A percentile compares a stretch with the other conserved stretches of the same genome.
These are phyloP conservation scores for Dendrolimus kikuchii DNA, from an alignment of 1,140 invertebrate species.

Conservation along the genomic window DNA sequence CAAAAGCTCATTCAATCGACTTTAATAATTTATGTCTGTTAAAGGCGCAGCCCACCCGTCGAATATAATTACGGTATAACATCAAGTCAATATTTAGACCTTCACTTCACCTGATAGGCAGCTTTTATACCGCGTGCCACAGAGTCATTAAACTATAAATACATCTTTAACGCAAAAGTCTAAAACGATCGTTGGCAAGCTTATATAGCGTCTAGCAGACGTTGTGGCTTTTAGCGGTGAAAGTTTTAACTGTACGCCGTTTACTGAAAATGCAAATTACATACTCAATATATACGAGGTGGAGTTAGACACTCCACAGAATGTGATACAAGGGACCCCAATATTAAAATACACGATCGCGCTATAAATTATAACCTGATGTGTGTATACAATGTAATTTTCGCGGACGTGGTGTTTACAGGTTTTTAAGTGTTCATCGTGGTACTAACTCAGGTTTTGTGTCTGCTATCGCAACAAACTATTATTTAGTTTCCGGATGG, in stretches of 20 bases:
- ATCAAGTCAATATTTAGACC: too few relatives aligned
- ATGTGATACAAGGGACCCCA: slow-evolving; percentile 52
- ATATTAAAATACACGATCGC: slow-evolving; percentile 58
- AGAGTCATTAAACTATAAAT: slow-evolving; percentile 8
- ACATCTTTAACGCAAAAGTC: slow-evolving; percentile 10
- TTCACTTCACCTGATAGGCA: too few relatives aligned
- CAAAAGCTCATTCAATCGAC: too few relatives aligned
- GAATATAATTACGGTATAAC: too few relatives aligned
- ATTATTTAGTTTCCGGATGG: too few relatives aligned
- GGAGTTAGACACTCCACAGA: slow-evolving; percentile 35
- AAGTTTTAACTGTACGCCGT: slow-evolving; percentile 56
- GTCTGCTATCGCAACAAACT: too few relatives aligned
- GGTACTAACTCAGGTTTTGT: neutral
- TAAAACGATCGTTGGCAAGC: slow-evolving; percentile 27
- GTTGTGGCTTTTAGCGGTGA: slow-evolving; percentile 40
- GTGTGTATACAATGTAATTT: slow-evolving; percentile 41
- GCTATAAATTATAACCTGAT: slow-evolving; percentile 45
- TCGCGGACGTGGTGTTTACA: slow-evolving; percentile 27
- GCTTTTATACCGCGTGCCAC: too few relatives aligned
- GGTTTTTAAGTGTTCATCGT: slow-evolving; percentile 25
- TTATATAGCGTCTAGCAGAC: slow-evolving; percentile 31
- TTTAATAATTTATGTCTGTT: too few relatives aligned
- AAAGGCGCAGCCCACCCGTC: too few relatives aligned
- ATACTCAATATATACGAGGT: slow-evolving; percentile 33
- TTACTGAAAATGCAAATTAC: slow-evolving; percentile 61